These are phyloP conservation scores for Harpegnathos saltator DNA, from an alignment of 1,140 invertebrate species.

Conservation along the genomic window DNA sequence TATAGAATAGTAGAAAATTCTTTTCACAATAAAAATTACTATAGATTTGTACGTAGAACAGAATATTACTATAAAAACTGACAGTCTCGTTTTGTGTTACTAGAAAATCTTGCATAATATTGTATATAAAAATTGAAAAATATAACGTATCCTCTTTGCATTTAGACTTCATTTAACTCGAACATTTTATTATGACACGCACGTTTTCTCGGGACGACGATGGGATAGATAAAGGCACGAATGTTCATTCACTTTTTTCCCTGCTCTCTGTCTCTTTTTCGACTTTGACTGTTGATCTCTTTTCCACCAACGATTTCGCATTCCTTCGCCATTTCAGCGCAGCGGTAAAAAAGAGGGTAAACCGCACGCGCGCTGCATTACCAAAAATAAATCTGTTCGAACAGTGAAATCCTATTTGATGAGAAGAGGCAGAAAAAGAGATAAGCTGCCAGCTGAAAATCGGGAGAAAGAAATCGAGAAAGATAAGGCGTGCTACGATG, in stretches of 20 bases:
- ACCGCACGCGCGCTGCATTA: neutral
- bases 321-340: neutral
- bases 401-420: conserved; percentile 43
- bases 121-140: too few species aligned
- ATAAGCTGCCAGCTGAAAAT: neutral
- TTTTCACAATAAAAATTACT: too few species aligned
- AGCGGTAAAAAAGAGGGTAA: conserved; percentile 20
- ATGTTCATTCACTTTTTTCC: neutral
- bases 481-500: conserved; percentile 24
- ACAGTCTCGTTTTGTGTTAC: too few species aligned
- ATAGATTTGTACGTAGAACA: too few species aligned
- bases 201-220: neutral
- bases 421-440: conserved; percentile 32
- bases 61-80: too few species aligned
- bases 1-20: too few species aligned
- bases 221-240: neutral
- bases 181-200: neutral
- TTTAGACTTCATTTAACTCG: neutral
- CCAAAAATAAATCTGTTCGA: conserved; percentile 20
- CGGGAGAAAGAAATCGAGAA: conserved; percentile 4
- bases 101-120: too few species aligned
- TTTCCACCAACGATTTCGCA: neutral
- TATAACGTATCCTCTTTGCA: neutral
- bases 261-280: too few species aligned
- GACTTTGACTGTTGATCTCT: neutral